Base-by-base conservation (phyloP, 2,888 invertebrate species). In the Polydesmus complanatus region DNA sequence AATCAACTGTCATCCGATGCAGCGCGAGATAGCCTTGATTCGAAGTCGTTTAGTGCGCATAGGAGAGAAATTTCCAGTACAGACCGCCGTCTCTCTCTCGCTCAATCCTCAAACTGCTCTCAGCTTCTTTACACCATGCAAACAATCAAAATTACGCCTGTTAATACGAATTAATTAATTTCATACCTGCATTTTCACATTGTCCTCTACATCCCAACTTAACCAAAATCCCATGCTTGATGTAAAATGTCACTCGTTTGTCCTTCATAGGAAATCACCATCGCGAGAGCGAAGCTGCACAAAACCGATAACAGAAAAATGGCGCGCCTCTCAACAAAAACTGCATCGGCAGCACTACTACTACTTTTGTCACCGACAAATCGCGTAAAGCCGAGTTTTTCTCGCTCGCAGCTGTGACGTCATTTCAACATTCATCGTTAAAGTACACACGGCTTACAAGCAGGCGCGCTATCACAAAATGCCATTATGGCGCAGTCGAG, bases 181-280 rank as follows among this genome's bases (percentile, higher is more conserved):
- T 21, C 56, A 21, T 47, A 47, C 56, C 56, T 56, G 56, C 56
- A 56, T 56, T 56, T 56, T 56, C 11, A 56, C 56, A 56, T 56
- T 25, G 56, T 56, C 19, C 56, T 37, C 21, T 8, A 5, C 21
- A 19, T 18, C 5, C n/a, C 18, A 21, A 14, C 18, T 47, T 56
- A 56, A 5, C 56, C 56, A 21, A 56, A 22, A 25, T 54, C 54
- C 56, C 47, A 56, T 56, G 56, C 27, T 37, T 54, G 26, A n/a
- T 37, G 37, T 37, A 37, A 37, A 37, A 37, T 37, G 37, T 37
- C 37, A 37, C 5, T 37, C 37, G 37, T 37, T 37, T 37, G 5
- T 37, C 5, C 37, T 37, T 8, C 37, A 37, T 8, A 37, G 37
- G 14, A 37, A 37, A 8, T 14, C 37, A 37, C 37, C 37, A 37